Percentiles rank a stretch among this genome's conserved stretches.
Evolutionary conservation across 2,113 vertebrate species (phyloP).

Genomic region (Calyptommatus sinebrachiatus): DNA sequence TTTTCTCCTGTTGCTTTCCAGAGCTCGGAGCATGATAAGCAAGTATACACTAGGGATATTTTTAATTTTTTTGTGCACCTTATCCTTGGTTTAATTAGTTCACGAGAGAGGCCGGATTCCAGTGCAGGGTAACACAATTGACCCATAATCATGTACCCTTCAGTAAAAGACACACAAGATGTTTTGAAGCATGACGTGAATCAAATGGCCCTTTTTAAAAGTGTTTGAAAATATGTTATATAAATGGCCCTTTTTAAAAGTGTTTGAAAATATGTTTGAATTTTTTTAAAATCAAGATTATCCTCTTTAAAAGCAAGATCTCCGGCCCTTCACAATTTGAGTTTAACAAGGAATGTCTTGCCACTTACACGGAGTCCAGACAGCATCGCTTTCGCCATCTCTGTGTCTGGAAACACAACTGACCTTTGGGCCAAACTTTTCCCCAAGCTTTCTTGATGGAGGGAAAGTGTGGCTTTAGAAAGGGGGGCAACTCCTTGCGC

Average conservation of each 20-base stretch:
- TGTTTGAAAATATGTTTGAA: no score
- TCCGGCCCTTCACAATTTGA: background rate
- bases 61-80: background rate
- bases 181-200: background rate
- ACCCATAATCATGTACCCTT: background rate
- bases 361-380: background rate
- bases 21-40: conserved; percentile 18
- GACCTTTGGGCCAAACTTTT: background rate
- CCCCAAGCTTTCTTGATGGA: background rate
- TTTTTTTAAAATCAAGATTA: background rate
- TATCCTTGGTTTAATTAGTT: background rate
- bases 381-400: background rate
- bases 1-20: conserved; percentile 37
- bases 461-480: background rate
- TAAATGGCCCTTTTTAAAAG: background rate
- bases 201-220: background rate
- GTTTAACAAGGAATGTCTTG: background rate
- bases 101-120: background rate
- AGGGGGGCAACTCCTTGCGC: background rate
- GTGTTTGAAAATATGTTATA: conserved; percentile 2
- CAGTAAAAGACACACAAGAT: background rate
- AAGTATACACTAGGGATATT: background rate
- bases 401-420: rapidly evolving
- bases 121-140: background rate
- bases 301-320: conserved; percentile 29